Base-by-base conservation (phyloP, 1,140 invertebrate genomes). In the Brachionus koreanus region DNA sequence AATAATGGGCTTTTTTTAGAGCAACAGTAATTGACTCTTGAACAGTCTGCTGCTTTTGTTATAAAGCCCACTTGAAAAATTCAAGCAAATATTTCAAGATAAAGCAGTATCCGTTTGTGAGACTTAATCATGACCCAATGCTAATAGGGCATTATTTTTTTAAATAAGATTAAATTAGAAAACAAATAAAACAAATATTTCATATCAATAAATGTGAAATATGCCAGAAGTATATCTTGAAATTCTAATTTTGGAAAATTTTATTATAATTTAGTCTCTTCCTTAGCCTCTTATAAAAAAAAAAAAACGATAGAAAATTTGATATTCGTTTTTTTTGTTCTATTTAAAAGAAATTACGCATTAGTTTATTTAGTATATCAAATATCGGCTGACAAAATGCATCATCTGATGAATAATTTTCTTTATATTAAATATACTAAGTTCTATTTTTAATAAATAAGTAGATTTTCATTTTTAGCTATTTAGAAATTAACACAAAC, bases 1-100 rank as follows among this genome's bases (percentile, higher is more conserved):
- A 33, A 65, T 65, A 29, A 65, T 37, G 33, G 29, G 63, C 33
- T 65, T 37, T 65, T 65, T 65, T 65, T 19, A 33, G 25, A 65
- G 63, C 63, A 65, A 65, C 13, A 65, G 19, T 57, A 65, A 65
- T 65, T 65, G 63, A 65, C 63, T 65, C 63, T 65, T 65, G 25
- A 65, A 65, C 13, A 65, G 63, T 37, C 33, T 65, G 33, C 0
- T 33, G n/a, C 33, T 65, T 65, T 65, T 65, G 12, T 65, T 33
- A 5, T 33, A 65, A 65, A 65, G 63, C 29, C 63, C 63, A 33
- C 63, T 65, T 65, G 29, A 65, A 65, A 65, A 65, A 33, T 65
- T 65, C 63, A 23, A 65, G 29, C 33, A 65, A 65, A 65, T 65
- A 65, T 33, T 65, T n/a, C 25, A 37, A 65, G 63, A 65, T 65